Base-by-base conservation (phyloP, 2,888 invertebrate species). In the Eucera pruinosa region DNA sequence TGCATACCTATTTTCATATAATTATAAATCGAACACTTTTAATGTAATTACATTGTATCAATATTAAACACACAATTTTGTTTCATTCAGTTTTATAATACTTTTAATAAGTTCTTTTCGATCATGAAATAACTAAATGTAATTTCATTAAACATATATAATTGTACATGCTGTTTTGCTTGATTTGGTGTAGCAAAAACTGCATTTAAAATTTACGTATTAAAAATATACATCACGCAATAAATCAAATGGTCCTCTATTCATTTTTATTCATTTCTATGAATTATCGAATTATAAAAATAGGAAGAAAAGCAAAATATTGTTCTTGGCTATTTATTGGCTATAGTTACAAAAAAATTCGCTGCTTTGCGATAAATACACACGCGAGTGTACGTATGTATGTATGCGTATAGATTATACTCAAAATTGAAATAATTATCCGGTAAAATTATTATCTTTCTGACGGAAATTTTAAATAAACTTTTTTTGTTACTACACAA, bases 1-100 rank as follows among this genome's bases (percentile, higher is more conserved):
- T 65, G n/a, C 61, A 68, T 18, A 54, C 54, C 78, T 80, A 82
- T 81, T 83, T 82, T 82, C 67, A 65, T 83, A 83, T 64, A 41
- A 80, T 73, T 50, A 64, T 71, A 58, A 54, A 78, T 70, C 55
- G 41, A 62, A 62, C 50, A 41, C 23, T 50, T 68, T 61, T 55
- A 20, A 71, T 61, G 18, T 43, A 47, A 71, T 67, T 60, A 36
- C 36, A 71, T 65, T 62, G 23, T 78, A 60, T 27, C 41, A 33
- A 62, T 62, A 54, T 39, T 67, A 39, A 57, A 39, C 60, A 39
- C 60, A 50, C 39, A 54, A 45, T 33, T 47, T 60, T n/a, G n/a
- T 48, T 43, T 41, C 23, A 39, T 65, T 54, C 27, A 50, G 48
- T 60, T 74, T 69, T 70, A 43, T 62, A 39, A 48, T 27, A 61